Base-by-base conservation (phyloP, 1,140 invertebrate species). In the Sitodiplosis mosellana region DNA sequence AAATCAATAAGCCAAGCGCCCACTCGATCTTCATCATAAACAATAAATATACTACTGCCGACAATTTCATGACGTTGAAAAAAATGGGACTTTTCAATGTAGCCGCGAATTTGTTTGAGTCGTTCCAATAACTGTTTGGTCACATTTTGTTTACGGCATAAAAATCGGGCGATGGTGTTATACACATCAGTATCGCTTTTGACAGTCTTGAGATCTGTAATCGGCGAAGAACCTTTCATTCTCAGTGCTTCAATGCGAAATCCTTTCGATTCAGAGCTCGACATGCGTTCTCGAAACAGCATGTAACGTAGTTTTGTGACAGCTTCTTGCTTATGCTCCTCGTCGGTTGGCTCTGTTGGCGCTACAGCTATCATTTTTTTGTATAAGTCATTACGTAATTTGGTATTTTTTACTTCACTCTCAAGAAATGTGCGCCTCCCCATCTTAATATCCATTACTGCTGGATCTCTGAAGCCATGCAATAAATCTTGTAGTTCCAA, bases 171-270 rank as follows among this genome's bases (percentile, higher is more conserved):
- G 53, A 96, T 73, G 0, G 83, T 86, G 40, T 75, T 70, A n/a
- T 76, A 64, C 0, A 97, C 81, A 56, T 92, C 81, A 0, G 78
- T 69, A 42, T 74, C 71, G 18, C 76, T 83, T 56, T 83, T 82
- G 1, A 93, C 76, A 50, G 73, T 81, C 56, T 85, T 83, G 4
- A 86, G 56, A 60, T 86, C 80, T 14, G 78, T 86, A 1, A 86
- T 70, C 0, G 83, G 83, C 1, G 78, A 70, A 33, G 74, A 70
- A 2, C 82, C 81, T 1, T 81, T 75, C 49, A 83, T 68, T 66
- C 93, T 93, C 64, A 97, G 82, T 18, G 90, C 94, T 68, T 98
- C 94, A 52, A 98, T 93, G 51, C 94, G 70, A 61, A 98, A 98
- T 1, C 92, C 93, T 53, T 94, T 80, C 45, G 80, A 80, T 34